phyloP scores from a whole-genome alignment of 2,113 vertebrate species.

The Trematocara macrostoma region DNA sequence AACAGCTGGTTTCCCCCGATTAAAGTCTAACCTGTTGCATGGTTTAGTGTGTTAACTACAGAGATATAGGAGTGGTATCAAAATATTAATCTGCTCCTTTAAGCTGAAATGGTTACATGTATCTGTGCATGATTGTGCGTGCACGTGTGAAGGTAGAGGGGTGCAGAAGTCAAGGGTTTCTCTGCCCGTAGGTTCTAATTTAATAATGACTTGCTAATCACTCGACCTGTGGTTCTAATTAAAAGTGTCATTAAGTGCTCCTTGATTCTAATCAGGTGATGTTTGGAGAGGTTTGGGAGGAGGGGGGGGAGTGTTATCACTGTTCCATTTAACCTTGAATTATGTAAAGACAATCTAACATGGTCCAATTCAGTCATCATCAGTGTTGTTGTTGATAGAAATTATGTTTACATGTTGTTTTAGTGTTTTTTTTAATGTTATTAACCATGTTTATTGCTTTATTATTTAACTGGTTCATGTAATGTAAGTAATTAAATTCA shows the following conservation, averaged over 20 bases:
- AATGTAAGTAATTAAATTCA: background rate
- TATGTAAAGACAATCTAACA: background rate
- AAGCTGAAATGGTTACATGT: background rate
- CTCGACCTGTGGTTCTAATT: constrained; percentile 46
- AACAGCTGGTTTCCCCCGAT: background rate
- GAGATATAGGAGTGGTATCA: background rate
- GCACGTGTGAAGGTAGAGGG: background rate
- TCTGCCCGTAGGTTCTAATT: constrained; percentile 15
- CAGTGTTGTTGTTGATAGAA: background rate
- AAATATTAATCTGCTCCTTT: background rate
- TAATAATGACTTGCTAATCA: constrained; percentile 52
- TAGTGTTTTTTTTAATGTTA: no score
- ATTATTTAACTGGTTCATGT: background rate
- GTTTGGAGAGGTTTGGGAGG: background rate
- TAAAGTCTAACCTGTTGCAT: background rate
- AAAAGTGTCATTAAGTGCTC: constrained; percentile 19
- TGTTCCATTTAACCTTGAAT: constrained; percentile 23
- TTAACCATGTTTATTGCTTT: background rate
- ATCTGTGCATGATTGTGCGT: background rate
- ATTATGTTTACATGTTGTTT: background rate
- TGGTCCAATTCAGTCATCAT: background rate
- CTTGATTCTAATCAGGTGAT: constrained; percentile 34
- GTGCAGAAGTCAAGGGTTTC: background rate
- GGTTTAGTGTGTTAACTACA: background rate
- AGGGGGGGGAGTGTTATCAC: background rate